Conservation (phyloP, 2,113 vertebrate species). For the Oncorhynchus mykiss region DNA sequence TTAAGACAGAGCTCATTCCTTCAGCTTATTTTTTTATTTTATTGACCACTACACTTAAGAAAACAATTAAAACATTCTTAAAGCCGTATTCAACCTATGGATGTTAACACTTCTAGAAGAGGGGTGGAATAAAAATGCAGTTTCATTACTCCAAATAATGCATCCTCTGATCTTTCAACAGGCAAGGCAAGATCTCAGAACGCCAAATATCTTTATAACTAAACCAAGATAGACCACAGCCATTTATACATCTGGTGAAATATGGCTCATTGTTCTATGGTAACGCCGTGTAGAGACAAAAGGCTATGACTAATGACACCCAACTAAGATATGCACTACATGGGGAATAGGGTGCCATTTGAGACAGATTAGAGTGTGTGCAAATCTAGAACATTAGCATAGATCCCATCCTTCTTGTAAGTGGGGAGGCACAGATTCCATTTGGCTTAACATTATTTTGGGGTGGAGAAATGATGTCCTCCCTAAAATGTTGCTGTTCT, state of each 20-base stretch:
- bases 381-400: constrained; percentile 28
- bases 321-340: too few species aligned
- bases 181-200: constrained; percentile 17
- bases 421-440: constrained; percentile 62
- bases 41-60: background rate
- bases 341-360: too few species aligned
- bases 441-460: constrained; percentile 32
- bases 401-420: constrained; percentile 30
- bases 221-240: too few species aligned
- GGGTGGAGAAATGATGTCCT: constrained; percentile 11
- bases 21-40: too few species aligned
- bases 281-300: constrained; percentile 27
- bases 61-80: constrained; percentile 59
- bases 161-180: constrained; percentile 34
- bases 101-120: constrained; percentile 45
- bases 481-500: background rate
- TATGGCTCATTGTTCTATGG: background rate
- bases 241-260: too few species aligned
- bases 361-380: background rate
- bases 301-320: too few species aligned
- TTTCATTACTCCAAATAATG: constrained; percentile 30
- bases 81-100: constrained; percentile 55
- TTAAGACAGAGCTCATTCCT: too few species aligned
- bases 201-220: too few species aligned
- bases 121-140: constrained; percentile 14